Base-by-base conservation (phyloP, 2,113 vertebrate species). In the Xiphorhynchus elegans region DNA sequence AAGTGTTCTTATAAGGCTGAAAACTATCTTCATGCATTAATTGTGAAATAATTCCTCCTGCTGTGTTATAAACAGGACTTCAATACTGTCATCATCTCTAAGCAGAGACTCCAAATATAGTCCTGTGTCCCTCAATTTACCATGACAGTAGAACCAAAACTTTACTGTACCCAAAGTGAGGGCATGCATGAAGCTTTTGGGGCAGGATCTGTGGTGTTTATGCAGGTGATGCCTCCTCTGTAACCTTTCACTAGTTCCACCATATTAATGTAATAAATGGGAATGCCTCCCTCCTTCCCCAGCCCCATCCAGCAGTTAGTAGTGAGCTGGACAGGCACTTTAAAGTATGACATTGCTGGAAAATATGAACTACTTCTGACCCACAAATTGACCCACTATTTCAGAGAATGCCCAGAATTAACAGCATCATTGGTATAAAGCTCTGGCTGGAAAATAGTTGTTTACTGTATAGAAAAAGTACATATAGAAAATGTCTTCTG, bases 161-260 rank as follows among this genome's bases (percentile, higher is more conserved):
- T 16, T 47, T 47, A 2, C 42, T 25, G 18, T 56, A 31, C 9
- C 35, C 18, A 59, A 63, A 67, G 19, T 11, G 49, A 75, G 40
- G 17, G 13, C 18, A 19, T 25, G 3, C 2, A 8, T 4, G n/a
- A 84, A 23, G 2, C 3, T 33, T 52, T 44, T 0, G 33, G 25
- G 68, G 39, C 20, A 72, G 39, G 2, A 2, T 55, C 39, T 74
- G 7, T 70, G 59, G 7, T 53, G 19, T 23, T 93, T 19, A 11
- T 50, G 23, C 17, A 7, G 10, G 7, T 42, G 8, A 18, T 74
- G 28, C 10, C 59, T 42, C 20, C 17, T 76, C 18, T 12, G 44
- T 52, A 16, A 29, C 6, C 24, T 69, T 60, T 46, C 8, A 64
- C 9, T 11, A 19, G 26, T 39, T 52, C 17, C 16, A 42, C 25